Percentiles rank a stretch among this genome's conserved stretches.
These are phyloP conservation scores for Drosophila barbarae DNA, from an alignment of 2,888 invertebrate genomes.

Conservation along the genomic window DNA sequence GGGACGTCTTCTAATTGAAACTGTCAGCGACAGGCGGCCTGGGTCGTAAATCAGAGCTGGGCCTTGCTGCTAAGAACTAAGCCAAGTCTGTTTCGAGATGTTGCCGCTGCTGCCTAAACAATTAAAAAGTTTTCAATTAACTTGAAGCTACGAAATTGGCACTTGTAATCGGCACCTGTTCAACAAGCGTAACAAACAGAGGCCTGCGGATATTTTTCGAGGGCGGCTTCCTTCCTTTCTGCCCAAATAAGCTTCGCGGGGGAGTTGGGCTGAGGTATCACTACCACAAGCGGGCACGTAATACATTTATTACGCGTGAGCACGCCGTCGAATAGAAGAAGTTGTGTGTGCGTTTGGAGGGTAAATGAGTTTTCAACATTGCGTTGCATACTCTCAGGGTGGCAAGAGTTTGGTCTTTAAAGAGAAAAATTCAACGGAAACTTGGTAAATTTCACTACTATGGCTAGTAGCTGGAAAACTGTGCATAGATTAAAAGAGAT, in stretches of 20 bases:
- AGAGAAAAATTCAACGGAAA: conserved; percentile 28
- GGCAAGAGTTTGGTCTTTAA: conserved; percentile 42
- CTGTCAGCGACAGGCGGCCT: conserved; percentile 63
- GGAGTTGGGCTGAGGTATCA: conserved; percentile 4
- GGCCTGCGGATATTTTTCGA: conserved; percentile 25
- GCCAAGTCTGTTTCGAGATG: conserved; percentile 49
- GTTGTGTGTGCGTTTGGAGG: conserved; percentile 30
- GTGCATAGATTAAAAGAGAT: neutral
- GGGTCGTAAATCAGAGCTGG: conserved; percentile 60
- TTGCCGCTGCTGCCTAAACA: conserved; percentile 53
- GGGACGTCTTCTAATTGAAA: conserved; percentile 60
- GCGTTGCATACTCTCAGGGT: conserved; percentile 56
- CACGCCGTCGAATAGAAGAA: conserved; percentile 31
- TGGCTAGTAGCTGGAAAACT: neutral
- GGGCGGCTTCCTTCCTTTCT: conserved; percentile 16
- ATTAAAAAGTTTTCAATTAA: conserved; percentile 75
- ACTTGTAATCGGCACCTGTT: conserved; percentile 73
- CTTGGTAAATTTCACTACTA: no score
- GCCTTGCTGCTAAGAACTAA: conserved; percentile 44
- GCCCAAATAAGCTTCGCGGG: conserved; percentile 27
- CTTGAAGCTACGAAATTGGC: conserved; percentile 61
- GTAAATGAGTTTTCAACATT: conserved; percentile 57
- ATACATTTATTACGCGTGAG: conserved; percentile 72
- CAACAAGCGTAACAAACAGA: conserved; percentile 60
- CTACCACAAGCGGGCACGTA: conserved; percentile 54